phyloP scores from a whole-genome alignment of 1,140 invertebrate species.

The roundworm (Caenorhabditis elegans) region WBcel235 BX284605.5:9392501-9393000 shows the following conservation, averaged over 20 bases:
- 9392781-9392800: constrained; percentile 19
- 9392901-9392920: too few relatives aligned
- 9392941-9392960: too few relatives aligned
- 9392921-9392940: too few relatives aligned
- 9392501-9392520: constrained; percentile 8
- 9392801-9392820: background rate
- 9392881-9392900: background rate
- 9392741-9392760: background rate
- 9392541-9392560: background rate
- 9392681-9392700: background rate
- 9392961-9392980: too few relatives aligned
- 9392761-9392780: background rate
- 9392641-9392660: background rate
- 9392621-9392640: background rate
- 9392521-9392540: constrained; percentile 16
- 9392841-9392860: background rate
- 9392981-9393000: too few relatives aligned
- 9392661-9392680: background rate
- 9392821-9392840: background rate
- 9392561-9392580: background rate
- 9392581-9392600: background rate
- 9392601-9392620: background rate
- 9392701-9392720: background rate
- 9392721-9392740: background rate
- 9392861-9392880: background rate